Percentiles rank a stretch among this genome's conserved stretches.
Conservation (phyloP, 2,888 invertebrate species). For the Agrochola macilenta region DNA sequence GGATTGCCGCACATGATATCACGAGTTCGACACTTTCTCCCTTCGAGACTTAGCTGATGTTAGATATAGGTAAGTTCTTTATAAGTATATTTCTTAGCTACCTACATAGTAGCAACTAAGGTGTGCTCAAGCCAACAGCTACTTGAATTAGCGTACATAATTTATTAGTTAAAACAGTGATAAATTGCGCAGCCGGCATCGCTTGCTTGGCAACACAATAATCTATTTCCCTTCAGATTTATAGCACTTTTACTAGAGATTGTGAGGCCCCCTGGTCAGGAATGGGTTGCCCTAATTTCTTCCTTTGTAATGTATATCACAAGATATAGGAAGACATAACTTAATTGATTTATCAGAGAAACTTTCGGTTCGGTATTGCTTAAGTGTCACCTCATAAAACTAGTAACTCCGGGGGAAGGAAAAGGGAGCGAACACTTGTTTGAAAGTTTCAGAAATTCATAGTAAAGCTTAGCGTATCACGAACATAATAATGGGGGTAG, state of each 20-base stretch:
- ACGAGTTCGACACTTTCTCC: constrained; percentile 51
- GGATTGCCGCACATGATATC: constrained; percentile 29
- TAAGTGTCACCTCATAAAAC: background rate
- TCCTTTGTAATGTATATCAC: constrained; percentile 38
- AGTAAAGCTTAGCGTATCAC: no score
- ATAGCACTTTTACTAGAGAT: constrained; percentile 55
- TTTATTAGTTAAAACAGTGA: constrained; percentile 58
- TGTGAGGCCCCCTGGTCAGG: constrained; percentile 21
- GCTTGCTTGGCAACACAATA: constrained; percentile 44
- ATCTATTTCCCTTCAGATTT: constrained; percentile 53
- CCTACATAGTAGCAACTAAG: constrained; percentile 13
- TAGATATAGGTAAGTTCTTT: background rate
- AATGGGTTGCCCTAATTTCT: constrained; percentile 31
- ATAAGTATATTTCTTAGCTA: background rate
- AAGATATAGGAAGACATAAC: constrained; percentile 22
- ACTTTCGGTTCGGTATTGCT: background rate
- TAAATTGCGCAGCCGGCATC: constrained; percentile 33
- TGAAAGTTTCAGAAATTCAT: no score
- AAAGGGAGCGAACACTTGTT: background rate
- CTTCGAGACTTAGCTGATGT: constrained; percentile 4
- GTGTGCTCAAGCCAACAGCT: constrained; percentile 16
- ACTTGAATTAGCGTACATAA: constrained; percentile 49
- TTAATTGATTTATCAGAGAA: constrained; percentile 45
- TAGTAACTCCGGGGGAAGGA: background rate
- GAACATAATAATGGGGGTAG: no score